Percentiles rank a stretch among this genome's conserved stretches.
Evolutionary conservation across 2,797 vertebrate species (phyloP).

Genomic region (Oophaga sylvatica): DNA sequence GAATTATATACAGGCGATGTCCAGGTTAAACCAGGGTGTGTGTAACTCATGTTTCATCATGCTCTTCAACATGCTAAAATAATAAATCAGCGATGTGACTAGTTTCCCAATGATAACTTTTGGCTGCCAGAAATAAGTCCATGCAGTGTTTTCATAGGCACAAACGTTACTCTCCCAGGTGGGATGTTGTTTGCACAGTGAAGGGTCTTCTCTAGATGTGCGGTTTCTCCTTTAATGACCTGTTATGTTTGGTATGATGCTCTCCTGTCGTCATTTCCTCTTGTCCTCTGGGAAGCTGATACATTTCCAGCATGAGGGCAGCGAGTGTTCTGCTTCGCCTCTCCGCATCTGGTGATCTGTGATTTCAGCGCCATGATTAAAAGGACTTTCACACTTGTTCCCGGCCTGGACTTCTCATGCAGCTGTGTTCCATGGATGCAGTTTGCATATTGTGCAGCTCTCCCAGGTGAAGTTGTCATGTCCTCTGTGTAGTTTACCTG

Average conservation of each 20-base stretch:
- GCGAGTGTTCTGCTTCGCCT: background rate
- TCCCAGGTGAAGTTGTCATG: background rate
- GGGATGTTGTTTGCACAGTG: background rate
- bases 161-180: no score
- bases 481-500: background rate
- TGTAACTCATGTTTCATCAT: no score
- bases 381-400: background rate
- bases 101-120: no score
- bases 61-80: no score
- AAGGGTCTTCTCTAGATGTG: background rate
- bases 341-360: background rate
- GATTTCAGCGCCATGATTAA: background rate
- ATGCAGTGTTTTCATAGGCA: no score
- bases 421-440: slow-evolving; percentile 18
- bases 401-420: background rate
- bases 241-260: background rate
- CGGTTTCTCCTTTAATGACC: background rate
- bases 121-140: no score
- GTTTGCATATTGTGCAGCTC: background rate
- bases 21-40: no score
- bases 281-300: background rate
- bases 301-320: background rate
- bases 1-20: no score
- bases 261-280: background rate
- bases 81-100: no score